Evolutionary conservation across 1,140 invertebrate genomes (phyloP).

Genomic region (Lucilia sericata): DNA sequence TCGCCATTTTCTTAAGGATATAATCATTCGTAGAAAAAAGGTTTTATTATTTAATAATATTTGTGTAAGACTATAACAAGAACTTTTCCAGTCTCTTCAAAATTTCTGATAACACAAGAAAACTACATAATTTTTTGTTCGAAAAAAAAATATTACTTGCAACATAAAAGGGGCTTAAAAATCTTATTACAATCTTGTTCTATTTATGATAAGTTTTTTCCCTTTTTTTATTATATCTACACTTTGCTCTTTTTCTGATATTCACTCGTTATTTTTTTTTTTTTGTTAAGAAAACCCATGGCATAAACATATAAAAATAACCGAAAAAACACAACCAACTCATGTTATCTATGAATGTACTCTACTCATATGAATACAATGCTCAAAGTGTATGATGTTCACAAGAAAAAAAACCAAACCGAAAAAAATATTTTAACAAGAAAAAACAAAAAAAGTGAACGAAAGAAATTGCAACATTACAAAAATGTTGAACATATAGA

Average conservation of each 20-base stretch:
- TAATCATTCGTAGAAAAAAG: too few relatives aligned
- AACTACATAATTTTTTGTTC: not conserved
- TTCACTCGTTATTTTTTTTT: not conserved
- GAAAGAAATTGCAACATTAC: conserved; percentile 23
- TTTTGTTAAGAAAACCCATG: not conserved
- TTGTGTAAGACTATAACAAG: too few relatives aligned
- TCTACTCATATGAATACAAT: conserved; percentile 1
- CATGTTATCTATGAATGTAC: conserved; percentile 32
- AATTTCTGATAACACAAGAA: conserved; percentile 12
- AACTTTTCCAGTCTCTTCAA: not conserved
- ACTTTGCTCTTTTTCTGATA: not conserved
- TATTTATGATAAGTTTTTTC: conserved; percentile 40
- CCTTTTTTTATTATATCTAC: not conserved
- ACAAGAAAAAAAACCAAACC: not conserved
- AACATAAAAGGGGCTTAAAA: conserved; percentile 43
- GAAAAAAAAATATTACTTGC: not conserved
- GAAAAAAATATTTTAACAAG: not conserved
- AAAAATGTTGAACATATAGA: conserved; percentile 38
- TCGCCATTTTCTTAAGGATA: too few relatives aligned
- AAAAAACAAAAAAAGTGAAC: conserved; percentile 10
- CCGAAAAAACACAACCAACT: not conserved
- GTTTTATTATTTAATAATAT: too few relatives aligned
- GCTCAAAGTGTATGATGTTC: not conserved
- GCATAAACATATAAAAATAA: conserved; percentile 8
- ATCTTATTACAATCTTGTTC: conserved; percentile 44